phyloP scores from a whole-genome alignment of 2,888 invertebrate species.

The Schizaphis graminum region DNA sequence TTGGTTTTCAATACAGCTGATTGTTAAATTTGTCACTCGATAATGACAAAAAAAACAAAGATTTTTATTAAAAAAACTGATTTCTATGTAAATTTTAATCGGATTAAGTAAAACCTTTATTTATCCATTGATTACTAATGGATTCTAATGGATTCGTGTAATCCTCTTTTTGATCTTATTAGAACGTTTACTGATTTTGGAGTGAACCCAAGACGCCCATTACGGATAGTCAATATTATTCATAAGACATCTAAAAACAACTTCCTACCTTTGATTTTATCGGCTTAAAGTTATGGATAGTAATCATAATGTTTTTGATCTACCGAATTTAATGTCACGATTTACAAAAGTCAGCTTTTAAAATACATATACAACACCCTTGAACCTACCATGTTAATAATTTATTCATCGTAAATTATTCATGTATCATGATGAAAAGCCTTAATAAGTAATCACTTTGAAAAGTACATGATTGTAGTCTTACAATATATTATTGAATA shows the following conservation, averaged over 20 bases:
- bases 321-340: not conserved
- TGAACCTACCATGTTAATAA: not conserved
- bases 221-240: not conserved
- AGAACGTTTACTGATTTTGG: constrained; percentile 7
- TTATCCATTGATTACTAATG: not conserved
- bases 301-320: not conserved
- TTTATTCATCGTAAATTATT: not conserved
- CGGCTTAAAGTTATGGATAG: not conserved
- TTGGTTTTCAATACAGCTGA: not conserved
- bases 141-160: not conserved
- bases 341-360: not conserved
- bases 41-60: not conserved
- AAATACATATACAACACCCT: not conserved
- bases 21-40: not conserved
- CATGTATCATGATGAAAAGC: not conserved
- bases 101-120: not conserved
- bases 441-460: not conserved
- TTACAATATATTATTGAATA: not conserved
- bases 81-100: not conserved
- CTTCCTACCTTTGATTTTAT: not conserved
- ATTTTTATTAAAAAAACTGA: not conserved
- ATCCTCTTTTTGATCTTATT: not conserved
- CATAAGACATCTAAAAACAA: not conserved
- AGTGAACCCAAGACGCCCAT: not conserved
- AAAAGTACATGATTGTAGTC: not conserved